Evolutionary conservation across 2,113 vertebrate species (phyloP), one percentile per base, ranked within the genome.

Genomic region (Oreochromis spilurus): DNA sequence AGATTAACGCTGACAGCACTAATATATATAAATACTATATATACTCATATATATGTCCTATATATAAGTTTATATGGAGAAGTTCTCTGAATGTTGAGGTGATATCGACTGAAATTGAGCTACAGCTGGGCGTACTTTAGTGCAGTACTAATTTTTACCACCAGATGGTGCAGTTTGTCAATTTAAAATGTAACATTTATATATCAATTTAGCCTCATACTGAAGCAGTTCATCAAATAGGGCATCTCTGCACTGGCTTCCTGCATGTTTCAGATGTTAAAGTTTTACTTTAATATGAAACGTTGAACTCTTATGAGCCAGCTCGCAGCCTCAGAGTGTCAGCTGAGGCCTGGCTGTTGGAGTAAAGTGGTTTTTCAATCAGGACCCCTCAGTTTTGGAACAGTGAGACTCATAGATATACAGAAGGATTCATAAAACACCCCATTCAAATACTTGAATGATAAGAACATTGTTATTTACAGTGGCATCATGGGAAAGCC

Each of bases 331-430:
- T 0, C 21, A 3, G 6, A 0, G 13, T 40, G 12, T 72, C 21
- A 11, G n/a, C 0, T 72, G 21, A 26, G 13, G 40, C 13, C 38
- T 72, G 38, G 21, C 13, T 72, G n/a, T 10, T 26, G 0, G 12
- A 45, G 38, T 67, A 67, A 45, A 10, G 21, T 67, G 62, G 1
- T 67, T 67, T 34, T 38, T 1, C 6, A 0, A 67, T 67, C 62
- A 67, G 62, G 34, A n/a, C 62, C 0, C 62, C 62, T 40, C 62
- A 2, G 36, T 40, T 38, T 40, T 40, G 36, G 36, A 67, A 67
- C 36, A 67, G 7, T 40, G 36, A 8, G 19, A 67, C 62, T 2
- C 62, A 21, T 0, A 70, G 3, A 14, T 70, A 43, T 9, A 43
- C 1, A 24, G 7, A 1, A 5, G 62, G n/a, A 43, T 40, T 43